Evolutionary conservation across 2,113 vertebrate genomes (phyloP).

Genomic region (Myanophis thanlyinensis): DNA sequence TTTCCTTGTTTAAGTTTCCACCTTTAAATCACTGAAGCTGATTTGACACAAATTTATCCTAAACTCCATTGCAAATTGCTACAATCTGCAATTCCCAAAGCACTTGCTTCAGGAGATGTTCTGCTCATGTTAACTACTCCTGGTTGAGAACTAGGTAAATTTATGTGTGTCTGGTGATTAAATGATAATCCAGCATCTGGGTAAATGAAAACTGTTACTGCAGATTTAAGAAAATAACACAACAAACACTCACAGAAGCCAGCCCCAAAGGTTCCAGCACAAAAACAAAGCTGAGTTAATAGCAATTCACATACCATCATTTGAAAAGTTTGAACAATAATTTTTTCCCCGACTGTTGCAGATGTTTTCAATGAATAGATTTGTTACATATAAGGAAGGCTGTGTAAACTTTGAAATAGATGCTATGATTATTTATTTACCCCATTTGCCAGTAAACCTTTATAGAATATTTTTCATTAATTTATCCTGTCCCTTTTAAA

Average conservation of each 20-base stretch:
- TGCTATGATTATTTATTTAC: neutral
- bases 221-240: neutral
- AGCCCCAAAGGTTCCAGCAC: neutral
- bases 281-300: neutral
- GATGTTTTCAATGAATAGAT: neutral
- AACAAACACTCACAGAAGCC: neutral
- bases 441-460: neutral
- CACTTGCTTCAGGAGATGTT: neutral
- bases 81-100: neutral
- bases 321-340: neutral
- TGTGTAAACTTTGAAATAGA: neutral
- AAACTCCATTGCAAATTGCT: neutral
- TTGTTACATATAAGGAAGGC: neutral
- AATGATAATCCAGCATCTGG: neutral
- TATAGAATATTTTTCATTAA: neutral
- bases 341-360: neutral
- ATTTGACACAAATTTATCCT: neutral
- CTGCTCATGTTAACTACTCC: neutral
- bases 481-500: neutral
- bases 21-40: neutral
- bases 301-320: neutral
- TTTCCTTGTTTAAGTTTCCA: neutral
- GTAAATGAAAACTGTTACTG: neutral
- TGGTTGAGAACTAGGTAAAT: neutral
- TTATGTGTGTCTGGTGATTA: neutral